phyloP scores from a whole-genome alignment of 2,888 invertebrate species.

The Entomobrya multifasciata region DNA sequence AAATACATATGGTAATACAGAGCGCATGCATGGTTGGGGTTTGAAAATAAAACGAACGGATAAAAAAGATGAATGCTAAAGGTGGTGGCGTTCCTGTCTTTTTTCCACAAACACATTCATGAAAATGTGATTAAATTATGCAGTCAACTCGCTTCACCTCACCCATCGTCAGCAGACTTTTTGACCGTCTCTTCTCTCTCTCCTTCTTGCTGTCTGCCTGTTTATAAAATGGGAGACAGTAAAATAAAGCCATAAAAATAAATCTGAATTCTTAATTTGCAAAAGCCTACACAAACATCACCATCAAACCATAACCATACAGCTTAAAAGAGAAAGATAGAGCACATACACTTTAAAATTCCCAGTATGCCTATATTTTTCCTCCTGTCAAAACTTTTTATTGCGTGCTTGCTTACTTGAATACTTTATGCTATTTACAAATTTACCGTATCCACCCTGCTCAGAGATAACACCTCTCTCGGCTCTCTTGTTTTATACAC shows the following conservation, averaged over 20 bases:
- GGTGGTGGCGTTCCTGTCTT: conserved; percentile 59
- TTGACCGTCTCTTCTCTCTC: background rate
- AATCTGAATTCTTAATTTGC: conserved; percentile 71
- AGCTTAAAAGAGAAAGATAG: background rate
- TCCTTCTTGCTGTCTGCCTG: conserved; percentile 7
- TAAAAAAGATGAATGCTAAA: conserved; percentile 44
- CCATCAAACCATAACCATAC: background rate
- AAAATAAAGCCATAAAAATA: conserved; percentile 71
- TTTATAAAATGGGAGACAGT: conserved; percentile 58
- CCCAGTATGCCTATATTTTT: conserved; percentile 34
- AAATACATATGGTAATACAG: background rate
- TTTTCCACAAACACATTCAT: conserved; percentile 49
- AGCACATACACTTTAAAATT: conserved; percentile 3
- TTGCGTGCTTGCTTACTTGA: conserved; percentile 45
- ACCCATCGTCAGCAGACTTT: conserved; percentile 43
- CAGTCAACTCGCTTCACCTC: conserved; percentile 61
- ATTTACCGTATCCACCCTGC: conserved; percentile 58
- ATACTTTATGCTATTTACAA: conserved; percentile 51
- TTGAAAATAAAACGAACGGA: background rate
- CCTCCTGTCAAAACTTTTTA: conserved; percentile 56
- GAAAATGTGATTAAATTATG: conserved; percentile 66
- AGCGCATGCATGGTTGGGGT: too few species aligned
- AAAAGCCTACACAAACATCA: conserved; percentile 63
- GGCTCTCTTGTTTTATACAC: background rate
- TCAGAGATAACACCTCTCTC: conserved; percentile 23